Evolutionary conservation across 2,797 vertebrate species (phyloP).

Genomic region (Enteromius trimaculatus): DNA sequence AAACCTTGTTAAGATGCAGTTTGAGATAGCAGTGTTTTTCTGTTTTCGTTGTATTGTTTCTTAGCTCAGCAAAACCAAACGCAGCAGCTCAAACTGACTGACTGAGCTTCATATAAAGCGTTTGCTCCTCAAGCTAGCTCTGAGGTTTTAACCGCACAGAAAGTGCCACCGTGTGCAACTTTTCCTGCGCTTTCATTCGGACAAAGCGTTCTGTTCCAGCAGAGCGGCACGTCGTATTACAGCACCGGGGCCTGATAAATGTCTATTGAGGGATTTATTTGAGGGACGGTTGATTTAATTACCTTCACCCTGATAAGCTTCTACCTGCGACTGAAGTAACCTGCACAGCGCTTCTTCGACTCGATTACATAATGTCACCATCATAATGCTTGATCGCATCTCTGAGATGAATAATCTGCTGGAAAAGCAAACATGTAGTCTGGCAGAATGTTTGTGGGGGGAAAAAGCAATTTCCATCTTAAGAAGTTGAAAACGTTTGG

Average conservation of each 20-base stretch:
- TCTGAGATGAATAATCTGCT: constrained; percentile 15
- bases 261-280: constrained; percentile 14
- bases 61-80: not conserved
- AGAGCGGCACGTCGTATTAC: not conserved
- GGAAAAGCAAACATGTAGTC: not conserved
- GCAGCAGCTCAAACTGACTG: not conserved
- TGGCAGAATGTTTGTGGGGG: not conserved
- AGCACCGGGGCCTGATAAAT: not conserved
- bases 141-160: not conserved
- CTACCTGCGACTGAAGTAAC: constrained; percentile 2
- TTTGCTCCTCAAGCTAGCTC: not conserved
- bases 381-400: constrained; percentile 3
- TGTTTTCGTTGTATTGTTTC: not conserved
- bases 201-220: not conserved
- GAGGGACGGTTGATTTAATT: constrained; percentile 21
- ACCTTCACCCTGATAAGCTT: not conserved
- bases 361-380: constrained; percentile 39
- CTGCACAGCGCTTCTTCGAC: constrained; percentile 52
- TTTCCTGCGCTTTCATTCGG: not conserved
- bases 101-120: not conserved
- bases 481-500: not conserved
- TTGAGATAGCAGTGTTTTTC: not conserved
- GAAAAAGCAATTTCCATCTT: constrained; percentile 24
- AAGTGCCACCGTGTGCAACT: constrained; percentile 8
- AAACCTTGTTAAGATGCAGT: not conserved